Base-by-base conservation (phyloP, 2,888 invertebrate species). In the Xestia ashworthii region DNA sequence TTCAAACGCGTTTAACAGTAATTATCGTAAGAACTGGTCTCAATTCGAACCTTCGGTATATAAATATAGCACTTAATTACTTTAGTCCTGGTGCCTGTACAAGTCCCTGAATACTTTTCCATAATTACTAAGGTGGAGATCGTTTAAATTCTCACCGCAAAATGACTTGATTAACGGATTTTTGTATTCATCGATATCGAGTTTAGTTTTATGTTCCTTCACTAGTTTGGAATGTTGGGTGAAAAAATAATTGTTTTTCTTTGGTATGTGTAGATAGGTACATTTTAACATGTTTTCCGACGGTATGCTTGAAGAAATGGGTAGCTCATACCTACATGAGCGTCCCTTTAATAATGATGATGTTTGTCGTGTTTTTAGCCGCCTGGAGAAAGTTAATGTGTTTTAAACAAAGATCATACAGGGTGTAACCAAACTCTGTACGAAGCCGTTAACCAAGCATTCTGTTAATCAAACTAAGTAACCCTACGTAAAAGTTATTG, bases 11-110 rank as follows among this genome's bases (percentile, higher is more conserved):
- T 91, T 92, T 90, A 88, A 86, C 89, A 83, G 89, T 91, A 94
- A 93, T 93, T 93, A 94, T 92, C 90, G 82, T 88, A 85, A 81
- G 83, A 92, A 92, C 92, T 86, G 85, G 93, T 92, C 86, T 91
- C 90, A 66, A 82, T 88, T 90, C 67, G 82, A 78, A 72, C 71
- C 81, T 64, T 82, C 77, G 75, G 77, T 74, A 78, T 87, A 81
- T 81, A 82, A 84, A 86, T 80, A 78, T 84, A 84, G 81, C 81
- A 65, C 86, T 90, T 90, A 90, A 91, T 91, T 90, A 89, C 90
- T 87, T 71, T 75, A 76, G 80, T 82, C 87, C 84, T 73, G 82
- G 62, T 83, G 71, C 75, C 74, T 89, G 78, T 85, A 86, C 82
- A 85, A 80, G 80, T 86, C 80, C 85, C 76, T 87, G 85, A 85